Base-by-base conservation (phyloP, 2,888 invertebrate species). In the Eugnorisma glareosa region DNA sequence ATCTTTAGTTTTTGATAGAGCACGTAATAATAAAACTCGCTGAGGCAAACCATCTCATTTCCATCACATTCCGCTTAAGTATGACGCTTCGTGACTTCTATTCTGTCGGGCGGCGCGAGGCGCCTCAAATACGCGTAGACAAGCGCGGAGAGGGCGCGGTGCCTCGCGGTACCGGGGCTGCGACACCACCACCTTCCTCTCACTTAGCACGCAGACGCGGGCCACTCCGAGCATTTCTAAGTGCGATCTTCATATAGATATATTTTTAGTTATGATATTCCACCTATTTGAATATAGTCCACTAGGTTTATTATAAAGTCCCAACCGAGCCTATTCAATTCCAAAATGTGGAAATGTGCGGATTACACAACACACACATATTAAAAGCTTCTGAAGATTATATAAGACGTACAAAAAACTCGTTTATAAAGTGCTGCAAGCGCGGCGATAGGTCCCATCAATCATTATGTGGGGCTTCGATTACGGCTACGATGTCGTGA, bases 391-490 rank as follows among this genome's bases (percentile, higher is more conserved):
- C 21, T 45, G 11, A n/a, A 43, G 15, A 28, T 18, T n/a, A 31
- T 24, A 28, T 15, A 28, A 28, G 28, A 61, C 24, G 21, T 79
- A 45, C 61, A 67, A 66, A 66, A 45, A 11, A 8, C 45, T 45
- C 45, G 43, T 73, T 67, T 67, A 35, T 48, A 61, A 67, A 51
- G 24, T 64, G 13, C 31, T 77, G 40, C 59, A 59, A 48, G 24
- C n/a, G 21, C 31, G 7, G n/a, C 67, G 31, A 31, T 71, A 66
- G 13, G 1, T 31, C 48, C 35, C 40, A 67, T 79, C 73, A 67
- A 75, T 63, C 48, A 76, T 35, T 35, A 79, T n/a, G 54, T 28
- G 43, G 18, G 66, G 35, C 24, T 73, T 73, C 31, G 73, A 73
- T 80, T n/a, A 79, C 18, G 45, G 35, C 15, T 28, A 18, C 13